Conservation (phyloP, 2,888 invertebrate genomes). For the Trichopria drosophilae region DNA sequence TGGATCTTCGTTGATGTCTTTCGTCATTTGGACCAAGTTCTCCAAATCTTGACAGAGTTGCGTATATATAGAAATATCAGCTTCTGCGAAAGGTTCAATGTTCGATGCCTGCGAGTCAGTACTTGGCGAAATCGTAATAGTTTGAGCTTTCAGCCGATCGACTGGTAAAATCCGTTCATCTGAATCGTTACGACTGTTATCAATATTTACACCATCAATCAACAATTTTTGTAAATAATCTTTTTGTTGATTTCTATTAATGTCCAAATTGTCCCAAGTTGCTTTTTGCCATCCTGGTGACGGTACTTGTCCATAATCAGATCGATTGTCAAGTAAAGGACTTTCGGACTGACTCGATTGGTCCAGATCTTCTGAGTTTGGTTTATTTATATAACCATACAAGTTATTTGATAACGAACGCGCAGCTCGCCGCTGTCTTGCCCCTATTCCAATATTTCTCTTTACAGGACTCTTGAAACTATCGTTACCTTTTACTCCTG, state of each 20-base stretch:
- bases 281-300: slow-evolving; percentile 14
- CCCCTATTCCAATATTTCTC: no score
- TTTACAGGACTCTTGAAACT: slow-evolving; percentile 33
- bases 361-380: no score
- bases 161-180: no score
- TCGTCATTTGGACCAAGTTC: slow-evolving; percentile 43
- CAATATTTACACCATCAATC: slow-evolving; percentile 8
- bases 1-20: slow-evolving; percentile 32
- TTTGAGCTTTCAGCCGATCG: no score
- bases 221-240: background rate
- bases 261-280: background rate
- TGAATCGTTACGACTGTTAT: slow-evolving; percentile 12
- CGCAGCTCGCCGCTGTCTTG: slow-evolving; percentile 14
- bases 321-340: slow-evolving; percentile 19
- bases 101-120: no score
- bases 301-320: slow-evolving; percentile 21
- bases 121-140: no score
- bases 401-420: slow-evolving; percentile 83
- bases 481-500: slow-evolving; percentile 55
- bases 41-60: slow-evolving; percentile 51
- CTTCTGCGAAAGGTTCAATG: slow-evolving; percentile 36
- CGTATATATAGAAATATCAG: slow-evolving; percentile 47
- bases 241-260: slow-evolving; percentile 1
- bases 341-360: no score
- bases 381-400: no score